These are phyloP conservation scores for Hydrolagus colliei DNA, from an alignment of 2,797 vertebrate species.

Conservation along the genomic window DNA sequence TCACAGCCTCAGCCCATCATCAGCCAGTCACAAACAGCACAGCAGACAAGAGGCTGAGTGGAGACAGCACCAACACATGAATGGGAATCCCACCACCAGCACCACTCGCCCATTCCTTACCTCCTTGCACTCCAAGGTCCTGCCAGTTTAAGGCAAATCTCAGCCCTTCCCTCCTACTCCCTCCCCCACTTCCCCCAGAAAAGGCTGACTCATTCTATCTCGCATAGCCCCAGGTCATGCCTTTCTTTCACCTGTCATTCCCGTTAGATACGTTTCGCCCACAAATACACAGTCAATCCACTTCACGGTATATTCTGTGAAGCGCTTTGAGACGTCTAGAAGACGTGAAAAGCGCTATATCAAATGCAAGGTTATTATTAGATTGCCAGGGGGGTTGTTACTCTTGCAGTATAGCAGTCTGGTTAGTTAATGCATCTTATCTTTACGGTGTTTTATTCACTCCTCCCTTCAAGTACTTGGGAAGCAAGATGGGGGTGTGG, in stretches of 20 bases:
- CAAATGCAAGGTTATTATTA: background rate
- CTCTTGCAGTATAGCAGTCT: background rate
- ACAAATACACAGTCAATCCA: no score
- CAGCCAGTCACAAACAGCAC: no score
- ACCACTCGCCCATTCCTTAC: slow-evolving; percentile 36
- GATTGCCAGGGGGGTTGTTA: background rate
- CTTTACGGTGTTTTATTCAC: background rate
- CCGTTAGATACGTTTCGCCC: background rate
- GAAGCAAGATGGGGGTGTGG: background rate
- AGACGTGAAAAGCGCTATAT: no score
- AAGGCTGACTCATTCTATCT: slow-evolving; percentile 13
- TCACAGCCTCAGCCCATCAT: background rate
- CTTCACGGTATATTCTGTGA: no score
- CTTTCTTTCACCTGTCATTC: background rate
- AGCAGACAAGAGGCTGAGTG: no score
- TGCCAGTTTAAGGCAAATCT: background rate
- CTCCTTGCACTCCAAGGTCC: background rate
- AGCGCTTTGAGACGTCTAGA: no score
- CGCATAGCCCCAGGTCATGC: background rate
- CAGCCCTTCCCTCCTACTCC: no score
- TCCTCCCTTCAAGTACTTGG: background rate
- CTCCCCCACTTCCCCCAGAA: background rate
- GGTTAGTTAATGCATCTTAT: background rate
- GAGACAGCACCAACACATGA: slow-evolving; percentile 56
- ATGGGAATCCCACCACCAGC: slow-evolving; percentile 47